Evolutionary conservation across 2,888 invertebrate genomes (phyloP), one percentile per base, ranked within the genome.

Genomic region (Gnatocerus cornutus): DNA sequence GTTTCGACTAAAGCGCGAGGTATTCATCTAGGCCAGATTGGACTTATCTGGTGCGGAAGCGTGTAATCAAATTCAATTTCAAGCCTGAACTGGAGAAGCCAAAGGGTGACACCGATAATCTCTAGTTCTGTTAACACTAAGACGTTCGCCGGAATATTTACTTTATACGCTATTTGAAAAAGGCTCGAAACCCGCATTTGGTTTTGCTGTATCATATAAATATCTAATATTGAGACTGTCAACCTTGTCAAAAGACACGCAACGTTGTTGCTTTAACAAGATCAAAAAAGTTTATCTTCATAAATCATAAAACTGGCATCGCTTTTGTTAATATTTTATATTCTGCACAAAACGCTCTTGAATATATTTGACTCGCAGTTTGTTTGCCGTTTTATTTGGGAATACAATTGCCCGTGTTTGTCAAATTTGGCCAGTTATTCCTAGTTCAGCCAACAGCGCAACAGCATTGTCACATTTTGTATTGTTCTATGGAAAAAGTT

Each of bases 31-130:
- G 75, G 70, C 75, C 73, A 77, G 75, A 79, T 79, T 79, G 77
- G 77, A 76, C 76, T 77, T 78, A 77, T 78, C 76, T 75, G 76
- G 70, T 69, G 68, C 73, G 74, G 77, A 75, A 78, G 72, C 77
- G 77, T 74, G 74, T 77, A 78, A 78, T 77, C 77, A 77, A 78
- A 78, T 78, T 78, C 77, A 77, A 77, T 78, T 78, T 74, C 74
- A 74, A 59, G 71, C 73, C 69, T 70, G 71, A 74, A 73, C 74
- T 72, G 71, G 69, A 71, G 75, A 76, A 69, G 73, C 73, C 72
- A 71, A 74, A 69, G 64, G 73, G 64, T 74, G 76, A 76, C 76
- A 77, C 74, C 74, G 76, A 77, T 78, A 78, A 77, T 77, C 74
- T 73, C 74, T 74, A 73, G 48, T 63, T 69, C 72, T 74, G 73